Percentiles rank a stretch among this genome's conserved stretches.
Conservation (phyloP, 2,888 invertebrate genomes). For the Sminthurides aquaticus region DNA sequence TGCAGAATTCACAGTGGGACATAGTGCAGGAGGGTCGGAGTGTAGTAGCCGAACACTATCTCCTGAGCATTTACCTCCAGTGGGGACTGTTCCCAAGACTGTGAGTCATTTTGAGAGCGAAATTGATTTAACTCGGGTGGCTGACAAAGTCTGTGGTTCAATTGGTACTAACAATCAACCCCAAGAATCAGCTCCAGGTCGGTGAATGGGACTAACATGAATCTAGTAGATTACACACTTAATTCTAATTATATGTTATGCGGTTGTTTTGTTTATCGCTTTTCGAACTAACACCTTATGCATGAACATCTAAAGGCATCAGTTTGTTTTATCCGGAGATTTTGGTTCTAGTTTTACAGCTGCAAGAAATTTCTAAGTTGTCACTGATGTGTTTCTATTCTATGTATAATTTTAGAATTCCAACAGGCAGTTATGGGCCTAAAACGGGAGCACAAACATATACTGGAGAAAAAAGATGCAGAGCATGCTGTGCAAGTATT, state of each 20-base stretch:
- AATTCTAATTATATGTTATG: too few species aligned
- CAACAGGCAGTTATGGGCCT: slow-evolving; percentile 47
- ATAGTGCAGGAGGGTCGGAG: slow-evolving; percentile 18
- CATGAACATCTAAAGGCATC: too few species aligned
- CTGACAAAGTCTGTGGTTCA: slow-evolving; percentile 7
- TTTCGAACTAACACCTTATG: too few species aligned
- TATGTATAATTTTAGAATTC: slow-evolving; percentile 46
- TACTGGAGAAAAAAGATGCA: slow-evolving; percentile 46
- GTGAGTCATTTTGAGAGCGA: slow-evolving; percentile 41
- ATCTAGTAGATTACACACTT: too few species aligned
- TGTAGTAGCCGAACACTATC: slow-evolving; percentile 33
- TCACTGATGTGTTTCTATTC: too few species aligned
- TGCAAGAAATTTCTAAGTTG: too few species aligned
- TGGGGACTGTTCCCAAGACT: slow-evolving; percentile 40
- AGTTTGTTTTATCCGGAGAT: too few species aligned
- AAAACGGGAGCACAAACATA: slow-evolving; percentile 49
- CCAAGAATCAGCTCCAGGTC: slow-evolving; percentile 16
- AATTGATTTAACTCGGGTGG: slow-evolving; percentile 29
- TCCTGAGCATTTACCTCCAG: slow-evolving; percentile 39
- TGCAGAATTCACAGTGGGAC: slow-evolving; percentile 3
- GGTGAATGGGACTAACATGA: background rate
- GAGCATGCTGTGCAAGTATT: slow-evolving; percentile 45
- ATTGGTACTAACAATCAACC: slow-evolving; percentile 18
- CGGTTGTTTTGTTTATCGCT: too few species aligned
- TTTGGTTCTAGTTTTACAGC: too few species aligned